These are phyloP conservation scores for Apogon hyalosoma DNA, from an alignment of 2,797 vertebrate genomes.

Conservation along the genomic window DNA sequence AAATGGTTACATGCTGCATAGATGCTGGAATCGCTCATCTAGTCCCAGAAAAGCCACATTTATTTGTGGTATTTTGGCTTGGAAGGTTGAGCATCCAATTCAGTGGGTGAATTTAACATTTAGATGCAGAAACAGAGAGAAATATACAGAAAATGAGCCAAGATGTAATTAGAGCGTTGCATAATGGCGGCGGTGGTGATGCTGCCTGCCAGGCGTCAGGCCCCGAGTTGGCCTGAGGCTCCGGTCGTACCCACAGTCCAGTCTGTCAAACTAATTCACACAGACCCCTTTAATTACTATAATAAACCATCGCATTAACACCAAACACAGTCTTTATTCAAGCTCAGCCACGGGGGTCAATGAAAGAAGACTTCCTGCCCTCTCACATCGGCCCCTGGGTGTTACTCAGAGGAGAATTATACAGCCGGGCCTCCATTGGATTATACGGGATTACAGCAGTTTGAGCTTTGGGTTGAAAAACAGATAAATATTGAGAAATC, in stretches of 20 bases:
- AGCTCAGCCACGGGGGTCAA: slow-evolving; percentile 39
- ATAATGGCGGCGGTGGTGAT: slow-evolving; percentile 65
- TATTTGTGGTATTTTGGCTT: too few species aligned
- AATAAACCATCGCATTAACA: slow-evolving; percentile 62
- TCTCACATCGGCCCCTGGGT: slow-evolving; percentile 27
- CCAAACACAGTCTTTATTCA: slow-evolving; percentile 36
- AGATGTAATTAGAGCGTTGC: slow-evolving; percentile 69
- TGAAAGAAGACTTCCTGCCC: slow-evolving; percentile 40
- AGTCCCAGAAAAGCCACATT: background rate
- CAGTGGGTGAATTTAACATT: too few species aligned
- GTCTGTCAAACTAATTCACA: slow-evolving; percentile 69
- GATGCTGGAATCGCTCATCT: slow-evolving; percentile 1
- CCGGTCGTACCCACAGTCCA: slow-evolving; percentile 35
- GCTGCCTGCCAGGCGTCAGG: slow-evolving; percentile 27
- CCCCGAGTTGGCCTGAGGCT: slow-evolving; percentile 46
- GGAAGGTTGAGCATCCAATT: too few species aligned
- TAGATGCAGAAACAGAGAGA: slow-evolving; percentile 9
- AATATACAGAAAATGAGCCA: slow-evolving; percentile 44
- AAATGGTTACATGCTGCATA: slow-evolving; percentile 18
- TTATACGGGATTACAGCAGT: slow-evolving; percentile 58
- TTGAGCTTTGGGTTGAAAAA: slow-evolving; percentile 30
- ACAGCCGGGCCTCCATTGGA: slow-evolving; percentile 36
- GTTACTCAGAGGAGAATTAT: slow-evolving; percentile 24
- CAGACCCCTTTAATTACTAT: slow-evolving; percentile 62
- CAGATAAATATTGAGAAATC: slow-evolving; percentile 34